These are phyloP conservation scores for Charadrius vociferus DNA, from an alignment of 2,113 vertebrate species.

Conservation along the genomic window DNA sequence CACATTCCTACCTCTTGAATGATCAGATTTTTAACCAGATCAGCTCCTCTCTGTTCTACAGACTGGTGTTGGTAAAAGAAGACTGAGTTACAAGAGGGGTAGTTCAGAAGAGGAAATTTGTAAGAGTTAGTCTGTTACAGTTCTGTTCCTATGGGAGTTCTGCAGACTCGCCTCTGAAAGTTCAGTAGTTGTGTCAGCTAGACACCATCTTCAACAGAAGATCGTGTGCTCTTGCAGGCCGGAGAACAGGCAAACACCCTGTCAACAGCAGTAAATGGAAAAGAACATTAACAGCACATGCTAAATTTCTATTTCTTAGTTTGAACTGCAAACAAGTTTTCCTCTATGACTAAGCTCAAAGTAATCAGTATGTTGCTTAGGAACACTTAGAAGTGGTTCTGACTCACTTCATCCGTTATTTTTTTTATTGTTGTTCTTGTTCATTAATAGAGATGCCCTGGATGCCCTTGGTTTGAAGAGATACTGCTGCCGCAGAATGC, in stretches of 20 bases:
- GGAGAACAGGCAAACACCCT: background rate
- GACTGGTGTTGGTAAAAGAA: background rate
- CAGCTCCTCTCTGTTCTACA: background rate
- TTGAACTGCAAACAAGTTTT: constrained; percentile 6
- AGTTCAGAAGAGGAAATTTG: background rate
- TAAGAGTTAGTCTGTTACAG: background rate
- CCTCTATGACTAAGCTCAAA: constrained; percentile 18
- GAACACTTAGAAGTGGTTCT: constrained; percentile 5
- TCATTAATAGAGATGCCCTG: constrained; percentile 86
- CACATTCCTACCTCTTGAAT: background rate
- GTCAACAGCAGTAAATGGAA: background rate
- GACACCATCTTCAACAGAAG: background rate
- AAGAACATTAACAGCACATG: background rate
- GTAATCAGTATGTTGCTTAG: constrained; percentile 36
- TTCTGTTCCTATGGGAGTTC: background rate
- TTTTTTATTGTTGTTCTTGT: background rate
- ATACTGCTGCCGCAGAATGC: constrained; percentile 97
- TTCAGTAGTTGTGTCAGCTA: background rate
- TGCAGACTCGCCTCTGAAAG: background rate
- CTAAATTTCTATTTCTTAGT: background rate
- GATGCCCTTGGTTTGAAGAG: constrained; percentile 96
- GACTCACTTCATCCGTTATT: background rate
- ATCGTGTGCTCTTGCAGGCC: background rate
- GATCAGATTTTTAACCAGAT: background rate
- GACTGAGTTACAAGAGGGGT: background rate